Evolutionary conservation across 2,888 invertebrate genomes (phyloP).

Genomic region (Habrosyne pyritoides): DNA sequence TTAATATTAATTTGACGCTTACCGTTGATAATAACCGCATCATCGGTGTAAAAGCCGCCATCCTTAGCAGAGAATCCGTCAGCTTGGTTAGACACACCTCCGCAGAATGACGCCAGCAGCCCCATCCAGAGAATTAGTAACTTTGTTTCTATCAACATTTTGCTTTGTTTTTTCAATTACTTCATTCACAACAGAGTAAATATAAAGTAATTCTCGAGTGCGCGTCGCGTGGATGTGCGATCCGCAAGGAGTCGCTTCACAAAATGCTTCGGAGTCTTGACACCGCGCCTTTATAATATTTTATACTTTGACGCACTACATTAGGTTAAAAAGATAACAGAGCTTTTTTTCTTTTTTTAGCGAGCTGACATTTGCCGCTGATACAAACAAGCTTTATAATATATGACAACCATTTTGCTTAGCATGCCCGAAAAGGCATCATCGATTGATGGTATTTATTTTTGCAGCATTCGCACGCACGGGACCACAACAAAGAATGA

Average conservation of each 20-base stretch:
- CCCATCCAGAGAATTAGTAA: slow-evolving; percentile 55
- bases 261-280: slow-evolving; percentile 71
- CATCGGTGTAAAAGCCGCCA: slow-evolving; percentile 73
- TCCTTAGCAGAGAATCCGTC: slow-evolving; percentile 68
- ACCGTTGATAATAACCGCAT: slow-evolving; percentile 80
- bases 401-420: slow-evolving; percentile 63
- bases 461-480: slow-evolving; percentile 52
- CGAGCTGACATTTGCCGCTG: slow-evolving; percentile 60
- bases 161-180: slow-evolving; percentile 29
- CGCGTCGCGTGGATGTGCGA: slow-evolving; percentile 70
- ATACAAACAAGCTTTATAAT: slow-evolving; percentile 60
- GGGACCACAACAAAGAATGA: slow-evolving; percentile 46
- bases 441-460: slow-evolving; percentile 56
- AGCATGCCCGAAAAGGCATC: slow-evolving; percentile 49
- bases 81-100: slow-evolving; percentile 53
- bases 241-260: slow-evolving; percentile 75
- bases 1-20: slow-evolving; percentile 33
- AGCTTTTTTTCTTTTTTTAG: slow-evolving; percentile 78
- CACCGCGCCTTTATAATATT: slow-evolving; percentile 78
- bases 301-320: slow-evolving; percentile 73
- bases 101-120: slow-evolving; percentile 54
- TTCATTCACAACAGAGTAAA: slow-evolving; percentile 50
- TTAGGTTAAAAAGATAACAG: slow-evolving; percentile 76
- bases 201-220: slow-evolving; percentile 26
- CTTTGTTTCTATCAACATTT: slow-evolving; percentile 57